These are phyloP conservation scores for Platypus cylindrus DNA, from an alignment of 2,888 invertebrate species.

Conservation along the genomic window DNA sequence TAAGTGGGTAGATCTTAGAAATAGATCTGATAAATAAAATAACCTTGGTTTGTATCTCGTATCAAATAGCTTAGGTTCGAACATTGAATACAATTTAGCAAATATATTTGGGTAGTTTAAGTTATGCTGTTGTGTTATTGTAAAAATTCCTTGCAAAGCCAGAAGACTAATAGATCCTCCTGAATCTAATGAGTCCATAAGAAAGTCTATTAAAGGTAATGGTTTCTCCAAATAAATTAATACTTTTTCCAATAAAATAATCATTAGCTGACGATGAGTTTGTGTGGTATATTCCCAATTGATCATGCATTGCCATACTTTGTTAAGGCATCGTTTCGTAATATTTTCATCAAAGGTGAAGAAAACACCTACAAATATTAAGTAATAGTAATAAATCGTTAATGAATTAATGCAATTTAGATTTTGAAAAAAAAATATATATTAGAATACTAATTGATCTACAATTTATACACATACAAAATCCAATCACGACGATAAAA, in stretches of 20 bases:
- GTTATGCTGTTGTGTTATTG: conserved; percentile 81
- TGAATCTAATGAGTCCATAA: conserved; percentile 77
- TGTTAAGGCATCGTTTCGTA: conserved; percentile 49
- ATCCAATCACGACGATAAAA: too few species aligned
- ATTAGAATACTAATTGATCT: too few species aligned
- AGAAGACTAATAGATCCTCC: conserved; percentile 81
- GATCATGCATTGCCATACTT: conserved; percentile 66
- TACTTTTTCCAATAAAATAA: conserved; percentile 70
- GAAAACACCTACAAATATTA: conserved; percentile 25
- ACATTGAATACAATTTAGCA: conserved; percentile 87
- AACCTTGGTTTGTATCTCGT: conserved; percentile 81
- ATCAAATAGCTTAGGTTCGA: conserved; percentile 81
- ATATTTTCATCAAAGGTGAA: conserved; percentile 47
- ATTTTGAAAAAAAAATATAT: background rate
- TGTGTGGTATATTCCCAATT: conserved; percentile 55
- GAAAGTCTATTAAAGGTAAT: conserved; percentile 75
- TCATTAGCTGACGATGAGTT: conserved; percentile 64
- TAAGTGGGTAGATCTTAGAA: conserved; percentile 88
- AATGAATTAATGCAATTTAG: conserved; percentile 5
- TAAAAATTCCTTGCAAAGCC: conserved; percentile 83
- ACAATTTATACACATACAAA: too few species aligned
- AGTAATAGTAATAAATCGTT: conserved; percentile 7
- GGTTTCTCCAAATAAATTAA: conserved; percentile 72
- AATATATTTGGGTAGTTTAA: conserved; percentile 93
- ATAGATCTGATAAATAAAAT: conserved; percentile 78